A percentile compares a stretch with the other conserved stretches of the same genome.
phyloP scores from a whole-genome alignment of 2,797 vertebrate genomes.

The Tauraco hartlaubi region DNA sequence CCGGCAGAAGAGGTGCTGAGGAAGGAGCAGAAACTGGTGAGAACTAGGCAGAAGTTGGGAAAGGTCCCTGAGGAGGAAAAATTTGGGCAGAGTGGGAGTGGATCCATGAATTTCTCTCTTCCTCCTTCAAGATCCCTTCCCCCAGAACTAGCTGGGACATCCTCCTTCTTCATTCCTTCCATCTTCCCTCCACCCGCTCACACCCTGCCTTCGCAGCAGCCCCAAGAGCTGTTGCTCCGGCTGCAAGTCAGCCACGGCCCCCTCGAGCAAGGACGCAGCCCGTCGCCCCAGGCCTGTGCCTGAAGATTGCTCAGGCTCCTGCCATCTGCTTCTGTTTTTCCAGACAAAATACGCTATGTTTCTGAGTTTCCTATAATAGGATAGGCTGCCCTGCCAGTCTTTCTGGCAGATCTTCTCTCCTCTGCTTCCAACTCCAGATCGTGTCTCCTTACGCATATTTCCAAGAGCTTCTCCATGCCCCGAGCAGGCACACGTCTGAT shows the following conservation, averaged over 20 bases:
- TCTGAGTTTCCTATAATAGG: not conserved
- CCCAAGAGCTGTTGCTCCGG: not conserved
- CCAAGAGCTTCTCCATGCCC: not conserved
- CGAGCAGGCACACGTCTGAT: not conserved
- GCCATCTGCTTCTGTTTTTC: slow-evolving; percentile 56
- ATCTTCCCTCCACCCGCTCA: not conserved
- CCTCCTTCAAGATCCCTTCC: not conserved
- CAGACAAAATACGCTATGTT: not conserved
- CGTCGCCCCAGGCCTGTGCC: not conserved
- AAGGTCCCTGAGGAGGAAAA: not conserved
- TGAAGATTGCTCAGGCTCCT: not conserved
- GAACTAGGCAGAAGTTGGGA: not conserved
- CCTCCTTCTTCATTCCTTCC: not conserved
- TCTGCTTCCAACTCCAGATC: not conserved
- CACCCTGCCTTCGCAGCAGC: not conserved
- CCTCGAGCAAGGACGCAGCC: not conserved
- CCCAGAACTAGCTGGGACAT: not conserved
- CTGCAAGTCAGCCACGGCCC: not conserved
- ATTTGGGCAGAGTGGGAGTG: not conserved
- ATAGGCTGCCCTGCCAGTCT: not conserved
- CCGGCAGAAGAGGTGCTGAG: not conserved
- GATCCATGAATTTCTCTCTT: not conserved
- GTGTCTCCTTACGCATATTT: not conserved
- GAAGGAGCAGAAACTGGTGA: not conserved
- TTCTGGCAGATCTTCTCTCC: slow-evolving; percentile 45